Base-by-base conservation (phyloP, 2,113 vertebrate species). In the Amphiprion ocellaris region DNA sequence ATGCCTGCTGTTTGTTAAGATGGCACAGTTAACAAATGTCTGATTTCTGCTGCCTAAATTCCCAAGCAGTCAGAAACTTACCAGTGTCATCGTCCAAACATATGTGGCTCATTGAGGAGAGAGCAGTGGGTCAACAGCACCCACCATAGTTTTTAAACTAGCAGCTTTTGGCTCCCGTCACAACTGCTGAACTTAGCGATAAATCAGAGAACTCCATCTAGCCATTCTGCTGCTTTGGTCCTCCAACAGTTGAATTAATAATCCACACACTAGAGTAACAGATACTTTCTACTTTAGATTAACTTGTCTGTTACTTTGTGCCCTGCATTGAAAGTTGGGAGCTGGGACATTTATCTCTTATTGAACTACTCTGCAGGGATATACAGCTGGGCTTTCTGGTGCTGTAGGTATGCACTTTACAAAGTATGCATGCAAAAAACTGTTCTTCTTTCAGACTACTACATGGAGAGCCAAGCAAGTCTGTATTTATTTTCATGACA, bases 141-240 rank as follows among this genome's bases (percentile, higher is more conserved):
- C 46, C 26, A 49, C 8, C 66, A 41, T 71, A 23, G 63, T 64
- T 81, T 77, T 68, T 52, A 46, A 81, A 67, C 65, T 54, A 50
- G 23, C 49, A 49, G 54, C 61, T 77, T 75, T 72, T 76, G 41
- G 61, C 63, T 15, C 37, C 44, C 24, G 28, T 17, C 33, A 63
- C 37, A 73, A 21, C 21, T 53, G 56, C 63, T 76, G 55, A 74
- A 84, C 28, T 39, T 74, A 17, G 52, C 12, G 9, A 80, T 79
- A 80, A 69, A 70, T 83, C 68, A 81, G 54, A 68, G 33, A 79
- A 53, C 44, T 53, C 54, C 54, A 70, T 72, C 49, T 50, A 75
- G 39, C 47, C 46, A 15, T 17, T 55, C 10, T 59, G 50, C 59
- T 50, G 56, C 58, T 69, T 78, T 64, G 15, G 65, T 65, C n/a